Base-by-base conservation (phyloP, 92 coral and sea anemone genomes). In the Parazoanthus darwini region DNA sequence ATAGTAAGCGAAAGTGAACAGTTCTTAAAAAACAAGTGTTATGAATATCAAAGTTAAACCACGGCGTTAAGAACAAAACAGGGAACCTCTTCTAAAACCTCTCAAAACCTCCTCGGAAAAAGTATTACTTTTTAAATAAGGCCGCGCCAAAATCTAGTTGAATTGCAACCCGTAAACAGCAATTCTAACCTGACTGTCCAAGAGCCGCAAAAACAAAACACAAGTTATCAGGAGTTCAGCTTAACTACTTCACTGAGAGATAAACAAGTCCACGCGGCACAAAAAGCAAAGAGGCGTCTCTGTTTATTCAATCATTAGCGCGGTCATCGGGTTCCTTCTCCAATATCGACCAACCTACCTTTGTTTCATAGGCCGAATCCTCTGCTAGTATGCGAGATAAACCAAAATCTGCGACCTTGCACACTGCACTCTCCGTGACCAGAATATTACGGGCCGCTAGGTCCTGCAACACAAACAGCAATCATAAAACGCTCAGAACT, bases 361-460 rank as follows among this genome's bases (percentile, higher is more conserved):
- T 81, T 8, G 93, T 91, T 82, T 91, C 93, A 20, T 91, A 84
- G 16, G 58, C 87, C 18, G 87, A 84, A 43, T 91, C 91, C 1
- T 85, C 87, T 0, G 86, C 92, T 29, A 94, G 89, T 58, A 86
- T 93, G 11, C 96, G 89, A 15, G 96, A 92, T 74, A 94, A 92
- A 11, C 96, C 96, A 88, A 94, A 94, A 66, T 94, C 96, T 33
- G 96, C 80, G 4, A 94, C 90, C 65, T 94, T 94, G 59, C 94
- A 94, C 48, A 90, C 22, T 81, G 81, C 25, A 78, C 79, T 89
- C 25, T 90, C 94, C 8, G 92, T 88, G 50, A 94, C 92, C 35
- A 94, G 92, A 38, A 92, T 79, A 46, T 94, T 94, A 73, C 96
- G 96, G 65, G 96, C 96, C 22, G 96, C 96, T 0, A 94, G 86